A percentile compares a stretch with the other conserved stretches of the same genome.
phyloP scores from a whole-genome alignment of 2,113 vertebrate species.

The Siniperca chuatsi region DNA sequence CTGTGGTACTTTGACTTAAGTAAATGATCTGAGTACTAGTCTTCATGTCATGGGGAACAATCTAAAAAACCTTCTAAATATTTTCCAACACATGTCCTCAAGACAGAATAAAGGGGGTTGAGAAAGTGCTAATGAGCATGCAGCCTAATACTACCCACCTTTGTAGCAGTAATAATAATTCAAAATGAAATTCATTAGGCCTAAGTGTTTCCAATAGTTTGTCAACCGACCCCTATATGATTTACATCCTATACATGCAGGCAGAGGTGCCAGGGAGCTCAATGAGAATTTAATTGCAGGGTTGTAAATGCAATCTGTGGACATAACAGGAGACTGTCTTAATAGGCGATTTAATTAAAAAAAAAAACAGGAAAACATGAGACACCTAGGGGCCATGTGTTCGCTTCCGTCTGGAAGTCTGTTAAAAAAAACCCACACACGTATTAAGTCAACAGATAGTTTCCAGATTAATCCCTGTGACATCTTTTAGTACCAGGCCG shows the following conservation, averaged over 20 bases:
- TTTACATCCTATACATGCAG: slow-evolving; percentile 26
- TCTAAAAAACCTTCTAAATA: neutral
- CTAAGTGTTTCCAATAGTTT: slow-evolving; percentile 18
- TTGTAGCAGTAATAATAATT: neutral
- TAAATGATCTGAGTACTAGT: neutral
- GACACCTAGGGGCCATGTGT: slow-evolving; percentile 49
- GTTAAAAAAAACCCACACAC: slow-evolving; percentile 31
- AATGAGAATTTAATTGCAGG: slow-evolving; percentile 55
- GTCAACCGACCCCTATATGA: neutral
- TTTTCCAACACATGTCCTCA: neutral
- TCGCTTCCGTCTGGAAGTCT: slow-evolving; percentile 43
- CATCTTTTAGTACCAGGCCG: slow-evolving; percentile 60
- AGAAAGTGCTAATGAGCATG: neutral
- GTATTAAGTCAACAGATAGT: slow-evolving; percentile 71
- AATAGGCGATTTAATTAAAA: slow-evolving; percentile 60
- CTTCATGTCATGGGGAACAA: neutral
- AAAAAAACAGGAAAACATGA: slow-evolving; percentile 41
- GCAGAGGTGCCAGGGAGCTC: slow-evolving; percentile 4
- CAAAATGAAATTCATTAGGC: slow-evolving; percentile 7
- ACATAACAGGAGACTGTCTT: slow-evolving; percentile 47
- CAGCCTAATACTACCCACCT: neutral
- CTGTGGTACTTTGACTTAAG: neutral
- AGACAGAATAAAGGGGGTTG: neutral
- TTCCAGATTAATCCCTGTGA: slow-evolving; percentile 72
- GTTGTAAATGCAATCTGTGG: slow-evolving; percentile 39